These are phyloP conservation scores for Sandelia bainsii DNA, from an alignment of 2,797 vertebrate species.

Conservation along the genomic window DNA sequence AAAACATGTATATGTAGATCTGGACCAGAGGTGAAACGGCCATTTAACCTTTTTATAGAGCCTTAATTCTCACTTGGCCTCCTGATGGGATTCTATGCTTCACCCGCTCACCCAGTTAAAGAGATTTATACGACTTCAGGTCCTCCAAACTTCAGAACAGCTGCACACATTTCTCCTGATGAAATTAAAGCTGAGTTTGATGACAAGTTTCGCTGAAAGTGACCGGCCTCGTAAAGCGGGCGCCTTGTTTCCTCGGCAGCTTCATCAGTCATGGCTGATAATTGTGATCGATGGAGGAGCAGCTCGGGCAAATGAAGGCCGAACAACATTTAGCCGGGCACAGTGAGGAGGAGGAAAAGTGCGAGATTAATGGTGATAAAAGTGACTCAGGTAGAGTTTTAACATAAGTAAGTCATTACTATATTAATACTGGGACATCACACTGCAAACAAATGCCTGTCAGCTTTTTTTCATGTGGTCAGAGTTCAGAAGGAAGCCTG, in stretches of 20 bases:
- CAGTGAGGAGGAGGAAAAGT: not conserved
- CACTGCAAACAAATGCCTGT: conserved; percentile 1
- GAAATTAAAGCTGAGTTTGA: conserved; percentile 8
- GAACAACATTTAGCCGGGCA: conserved; percentile 38
- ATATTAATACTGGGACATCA: conserved; percentile 6
- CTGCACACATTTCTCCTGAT: not conserved
- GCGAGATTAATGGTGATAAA: conserved; percentile 32
- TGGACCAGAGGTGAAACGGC: conserved; percentile 7
- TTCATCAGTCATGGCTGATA: conserved; percentile 50
- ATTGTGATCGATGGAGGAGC: conserved; percentile 41
- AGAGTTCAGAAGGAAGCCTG: too few species aligned
- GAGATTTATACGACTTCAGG: conserved; percentile 30
- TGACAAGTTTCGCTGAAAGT: conserved; percentile 14
- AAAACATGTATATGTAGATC: too few species aligned
- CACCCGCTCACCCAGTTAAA: not conserved
- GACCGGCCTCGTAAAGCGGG: conserved; percentile 21
- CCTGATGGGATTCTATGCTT: not conserved
- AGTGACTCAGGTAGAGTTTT: not conserved
- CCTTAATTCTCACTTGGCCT: conserved; percentile 33
- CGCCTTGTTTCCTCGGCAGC: conserved; percentile 8
- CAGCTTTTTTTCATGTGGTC: not conserved
- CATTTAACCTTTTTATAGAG: conserved; percentile 47
- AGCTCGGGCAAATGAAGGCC: conserved; percentile 41
- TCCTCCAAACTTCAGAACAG: too few species aligned
- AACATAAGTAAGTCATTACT: conserved; percentile 15